These are phyloP conservation scores for Diploptera punctata DNA, from an alignment of 2,888 invertebrate species.

Conservation along the genomic window DNA sequence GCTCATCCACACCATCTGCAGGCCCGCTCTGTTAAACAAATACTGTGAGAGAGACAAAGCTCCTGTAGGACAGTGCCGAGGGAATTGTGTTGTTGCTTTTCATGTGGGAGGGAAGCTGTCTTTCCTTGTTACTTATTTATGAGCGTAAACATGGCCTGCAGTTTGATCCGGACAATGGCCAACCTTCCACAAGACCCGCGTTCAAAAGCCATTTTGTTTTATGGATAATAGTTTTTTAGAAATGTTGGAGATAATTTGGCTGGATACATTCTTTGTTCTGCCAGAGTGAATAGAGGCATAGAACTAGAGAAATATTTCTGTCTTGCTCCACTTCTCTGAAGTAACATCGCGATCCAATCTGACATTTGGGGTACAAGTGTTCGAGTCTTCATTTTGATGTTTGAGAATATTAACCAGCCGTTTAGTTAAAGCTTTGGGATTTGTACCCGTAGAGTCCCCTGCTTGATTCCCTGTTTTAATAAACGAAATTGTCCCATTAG, in stretches of 20 bases:
- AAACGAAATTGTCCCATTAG: too few species aligned
- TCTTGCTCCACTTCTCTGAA: too few species aligned
- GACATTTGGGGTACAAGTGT: too few species aligned
- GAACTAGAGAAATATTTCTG: too few species aligned
- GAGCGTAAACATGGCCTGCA: constrained; percentile 25
- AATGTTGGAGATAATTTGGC: background rate
- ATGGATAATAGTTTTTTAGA: constrained; percentile 22
- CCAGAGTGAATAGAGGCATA: too few species aligned
- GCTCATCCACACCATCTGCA: constrained; percentile 5
- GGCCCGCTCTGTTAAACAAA: constrained; percentile 17
- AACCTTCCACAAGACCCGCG: background rate
- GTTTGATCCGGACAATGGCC: constrained; percentile 29
- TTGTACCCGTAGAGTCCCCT: too few species aligned
- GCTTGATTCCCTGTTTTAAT: too few species aligned
- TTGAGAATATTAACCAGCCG: too few species aligned
- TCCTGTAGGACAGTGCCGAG: constrained; percentile 13
- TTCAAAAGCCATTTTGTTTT: constrained; percentile 14
- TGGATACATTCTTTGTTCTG: background rate
- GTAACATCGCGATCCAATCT: too few species aligned
- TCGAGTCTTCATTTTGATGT: too few species aligned
- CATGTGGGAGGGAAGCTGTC: constrained; percentile 17
- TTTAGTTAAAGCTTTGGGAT: too few species aligned
- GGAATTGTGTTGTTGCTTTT: constrained; percentile 26
- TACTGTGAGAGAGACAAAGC: constrained; percentile 18
- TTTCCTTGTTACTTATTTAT: constrained; percentile 31